Evolutionary conservation across 2,888 invertebrate genomes (phyloP).

Genomic region (Stratiomys singularior): DNA sequence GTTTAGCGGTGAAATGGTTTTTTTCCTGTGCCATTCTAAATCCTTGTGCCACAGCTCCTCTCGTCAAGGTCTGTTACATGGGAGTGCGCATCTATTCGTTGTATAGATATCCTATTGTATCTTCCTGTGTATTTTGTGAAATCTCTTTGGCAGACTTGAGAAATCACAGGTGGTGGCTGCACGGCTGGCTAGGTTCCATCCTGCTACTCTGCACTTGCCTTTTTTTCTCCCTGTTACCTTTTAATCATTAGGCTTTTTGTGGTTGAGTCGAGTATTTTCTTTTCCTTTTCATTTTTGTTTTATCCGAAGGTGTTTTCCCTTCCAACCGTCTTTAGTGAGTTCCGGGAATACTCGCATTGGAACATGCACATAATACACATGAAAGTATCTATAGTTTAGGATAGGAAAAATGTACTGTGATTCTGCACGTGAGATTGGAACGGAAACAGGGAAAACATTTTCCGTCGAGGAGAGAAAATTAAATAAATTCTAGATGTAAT

Average conservation of each 20-base stretch:
- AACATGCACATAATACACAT: neutral
- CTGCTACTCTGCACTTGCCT: neutral
- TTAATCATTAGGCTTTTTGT: constrained; percentile 42
- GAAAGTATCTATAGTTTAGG: too few relatives aligned
- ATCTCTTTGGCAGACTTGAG: constrained; percentile 41
- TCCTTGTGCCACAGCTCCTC: neutral
- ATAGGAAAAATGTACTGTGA: neutral
- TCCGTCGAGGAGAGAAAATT: constrained; percentile 15
- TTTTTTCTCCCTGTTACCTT: constrained; percentile 22
- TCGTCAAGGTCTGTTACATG: constrained; percentile 30
- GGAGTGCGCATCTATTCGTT: constrained; percentile 22
- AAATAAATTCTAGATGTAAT: constrained; percentile 26
- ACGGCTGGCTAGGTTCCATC: neutral
- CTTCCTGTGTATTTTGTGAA: constrained; percentile 18
- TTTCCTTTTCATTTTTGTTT: neutral
- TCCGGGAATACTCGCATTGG: neutral
- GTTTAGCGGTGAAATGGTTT: constrained; percentile 16
- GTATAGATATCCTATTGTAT: constrained; percentile 29
- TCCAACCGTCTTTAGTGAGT: neutral
- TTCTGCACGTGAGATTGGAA: constrained; percentile 13
- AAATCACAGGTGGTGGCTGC: constrained; percentile 42
- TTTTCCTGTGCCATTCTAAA: constrained; percentile 2
- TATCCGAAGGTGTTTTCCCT: constrained; percentile 21
- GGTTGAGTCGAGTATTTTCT: neutral
- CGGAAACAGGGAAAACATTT: constrained; percentile 29